A percentile compares a stretch with the other conserved stretches of the same genome.
Evolutionary conservation across 2,113 vertebrate species (phyloP).

Genomic region (Anguilla rostrata): DNA sequence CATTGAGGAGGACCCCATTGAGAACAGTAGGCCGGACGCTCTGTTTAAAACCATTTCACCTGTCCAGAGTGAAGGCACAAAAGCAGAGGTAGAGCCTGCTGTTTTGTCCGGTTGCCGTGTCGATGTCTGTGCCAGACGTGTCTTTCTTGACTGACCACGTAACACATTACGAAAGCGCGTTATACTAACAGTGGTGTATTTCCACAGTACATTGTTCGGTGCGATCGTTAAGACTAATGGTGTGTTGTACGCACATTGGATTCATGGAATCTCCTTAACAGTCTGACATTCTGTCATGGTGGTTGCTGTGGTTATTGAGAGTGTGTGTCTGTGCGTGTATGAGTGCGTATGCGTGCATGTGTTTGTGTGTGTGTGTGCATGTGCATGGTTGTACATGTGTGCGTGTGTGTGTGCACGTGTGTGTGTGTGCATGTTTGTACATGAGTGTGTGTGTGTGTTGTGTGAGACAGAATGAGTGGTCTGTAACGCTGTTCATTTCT

Average conservation of each 20-base stretch:
- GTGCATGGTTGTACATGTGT: no score
- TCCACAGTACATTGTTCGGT: no score
- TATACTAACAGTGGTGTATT: no score
- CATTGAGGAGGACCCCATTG: constrained; percentile 73
- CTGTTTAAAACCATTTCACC: constrained; percentile 53
- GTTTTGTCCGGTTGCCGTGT: neutral
- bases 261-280: neutral
- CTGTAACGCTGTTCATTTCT: constrained; percentile 3
- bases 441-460: no score
- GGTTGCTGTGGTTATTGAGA: neutral
- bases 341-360: no score
- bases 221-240: neutral
- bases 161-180: neutral
- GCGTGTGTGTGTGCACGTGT: no score
- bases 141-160: neutral
- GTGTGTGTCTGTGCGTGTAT: neutral
- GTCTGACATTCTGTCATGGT: neutral
- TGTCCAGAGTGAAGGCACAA: constrained; percentile 53
- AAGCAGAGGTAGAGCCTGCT: constrained; percentile 42
- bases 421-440: no score
- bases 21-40: constrained; percentile 38
- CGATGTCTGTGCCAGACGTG: neutral
- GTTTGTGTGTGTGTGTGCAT: no score
- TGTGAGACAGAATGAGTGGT: no score
- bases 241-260: neutral